These are phyloP conservation scores for Anguilla marmorata DNA, from an alignment of 2,797 vertebrate species.

Conservation along the genomic window DNA sequence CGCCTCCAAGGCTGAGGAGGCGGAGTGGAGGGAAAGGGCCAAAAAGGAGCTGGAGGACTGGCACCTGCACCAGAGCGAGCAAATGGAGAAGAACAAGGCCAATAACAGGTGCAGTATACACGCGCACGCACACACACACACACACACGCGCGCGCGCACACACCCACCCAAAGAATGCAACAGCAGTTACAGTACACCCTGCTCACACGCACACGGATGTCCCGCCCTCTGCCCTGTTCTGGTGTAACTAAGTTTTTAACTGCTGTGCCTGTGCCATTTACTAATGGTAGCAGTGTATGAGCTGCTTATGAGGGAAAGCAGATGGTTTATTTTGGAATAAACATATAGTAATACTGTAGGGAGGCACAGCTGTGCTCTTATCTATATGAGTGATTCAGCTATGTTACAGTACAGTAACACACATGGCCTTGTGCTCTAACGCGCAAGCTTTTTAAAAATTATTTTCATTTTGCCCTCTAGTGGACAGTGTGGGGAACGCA, in stretches of 20 bases:
- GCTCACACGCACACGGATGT: neutral
- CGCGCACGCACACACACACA: neutral
- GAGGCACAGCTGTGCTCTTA: neutral
- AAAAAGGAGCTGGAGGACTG: constrained; percentile 97
- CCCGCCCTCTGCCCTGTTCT: neutral
- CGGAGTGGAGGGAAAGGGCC: constrained; percentile 92
- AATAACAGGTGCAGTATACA: constrained; percentile 84
- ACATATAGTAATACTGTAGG: neutral
- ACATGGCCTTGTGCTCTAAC: neutral
- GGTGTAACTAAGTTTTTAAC: neutral
- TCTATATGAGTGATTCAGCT: neutral
- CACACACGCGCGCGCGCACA: neutral
- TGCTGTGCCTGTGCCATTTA: neutral
- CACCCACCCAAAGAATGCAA: neutral
- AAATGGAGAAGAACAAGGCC: constrained; percentile 95
- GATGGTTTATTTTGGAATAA: neutral
- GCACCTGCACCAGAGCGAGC: constrained; percentile 93
- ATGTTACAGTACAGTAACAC: neutral
- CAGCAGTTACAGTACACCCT: constrained; percentile 76
- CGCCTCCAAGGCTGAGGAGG: constrained; percentile 88
- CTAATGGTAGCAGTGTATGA: neutral
- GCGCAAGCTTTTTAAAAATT: neutral
- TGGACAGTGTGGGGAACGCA: neutral
- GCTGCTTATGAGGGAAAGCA: neutral
- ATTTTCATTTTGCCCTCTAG: neutral